These are phyloP conservation scores for Girardia tigrina DNA, from an alignment of 2,888 invertebrate species.

Conservation along the genomic window DNA sequence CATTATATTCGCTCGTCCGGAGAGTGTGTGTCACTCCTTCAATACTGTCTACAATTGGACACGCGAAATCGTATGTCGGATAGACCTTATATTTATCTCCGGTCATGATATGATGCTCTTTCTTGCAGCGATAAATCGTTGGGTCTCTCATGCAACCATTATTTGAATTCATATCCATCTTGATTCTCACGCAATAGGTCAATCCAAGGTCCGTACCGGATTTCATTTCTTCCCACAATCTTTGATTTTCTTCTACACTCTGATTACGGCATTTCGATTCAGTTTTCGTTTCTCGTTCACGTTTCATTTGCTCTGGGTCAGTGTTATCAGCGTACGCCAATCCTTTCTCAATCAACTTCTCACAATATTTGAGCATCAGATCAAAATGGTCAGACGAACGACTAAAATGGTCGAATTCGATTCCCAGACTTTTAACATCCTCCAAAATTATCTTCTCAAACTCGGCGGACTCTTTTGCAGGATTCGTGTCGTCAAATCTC, in stretches of 20 bases:
- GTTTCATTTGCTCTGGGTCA: slow-evolving; percentile 80
- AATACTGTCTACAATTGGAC: slow-evolving; percentile 91
- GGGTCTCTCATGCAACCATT: slow-evolving; percentile 97
- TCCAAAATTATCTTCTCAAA: slow-evolving; percentile 86
- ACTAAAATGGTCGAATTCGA: slow-evolving; percentile 78
- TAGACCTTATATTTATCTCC: slow-evolving; percentile 89
- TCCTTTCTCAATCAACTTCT: slow-evolving; percentile 68
- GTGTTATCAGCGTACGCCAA: slow-evolving; percentile 82
- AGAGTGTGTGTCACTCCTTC: slow-evolving; percentile 94
- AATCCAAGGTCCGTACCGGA: slow-evolving; percentile 65
- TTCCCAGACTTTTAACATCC: slow-evolving; percentile 74
- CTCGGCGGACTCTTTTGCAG: slow-evolving; percentile 88
- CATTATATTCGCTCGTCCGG: slow-evolving; percentile 94
- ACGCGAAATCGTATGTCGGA: slow-evolving; percentile 98
- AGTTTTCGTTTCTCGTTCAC: slow-evolving; percentile 71
- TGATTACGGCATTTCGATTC: slow-evolving; percentile 59
- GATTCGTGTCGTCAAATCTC: slow-evolving; percentile 98
- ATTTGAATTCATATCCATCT: slow-evolving; percentile 84
- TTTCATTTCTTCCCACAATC: slow-evolving; percentile 87
- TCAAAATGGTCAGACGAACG: slow-evolving; percentile 95
- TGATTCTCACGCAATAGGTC: slow-evolving; percentile 81
- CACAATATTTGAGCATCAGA: slow-evolving; percentile 70
- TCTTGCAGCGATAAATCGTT: slow-evolving; percentile 92
- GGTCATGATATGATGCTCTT: slow-evolving; percentile 79
- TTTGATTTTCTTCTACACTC: slow-evolving; percentile 66